Evolutionary conservation across 2,113 vertebrate species (phyloP), one percentile per base, ranked within the genome.

Genomic region (Agelaius tricolor): DNA sequence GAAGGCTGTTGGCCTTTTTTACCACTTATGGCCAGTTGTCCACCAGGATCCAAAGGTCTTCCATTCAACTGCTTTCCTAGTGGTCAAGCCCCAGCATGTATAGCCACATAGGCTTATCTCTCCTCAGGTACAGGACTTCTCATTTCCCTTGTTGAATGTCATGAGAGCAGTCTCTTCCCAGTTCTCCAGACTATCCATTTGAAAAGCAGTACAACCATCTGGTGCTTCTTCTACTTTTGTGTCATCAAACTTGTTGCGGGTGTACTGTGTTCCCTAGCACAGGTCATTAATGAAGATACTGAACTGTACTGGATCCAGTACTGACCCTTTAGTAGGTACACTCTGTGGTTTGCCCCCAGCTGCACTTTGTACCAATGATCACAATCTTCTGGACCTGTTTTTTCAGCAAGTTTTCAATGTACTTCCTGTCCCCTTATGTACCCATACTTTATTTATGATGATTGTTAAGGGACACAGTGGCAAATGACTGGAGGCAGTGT

Each of bases 31-130:
- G 15, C 10, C 46, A n/a, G 19, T 5, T 78, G 15, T 61, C 41
- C 33, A 31, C 23, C 28, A 85, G 30, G 41, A 66, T 59, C 6
- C 39, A 17, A 73, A 49, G 24, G 30, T 51, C 26, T 43, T 78
- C 21, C 2, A 4, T 35, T 78, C 16, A 62, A 27, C 21, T 78
- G 15, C 15, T 71, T 85, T 82, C 37, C 30, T 20, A 8, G 43
- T 12, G 6, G 7, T 51, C 54, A 68, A 2, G 4, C 2, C 2
- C 7, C 15, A 37, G 11, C 0, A 0, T 55, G 13, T 6, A 13
- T 2, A 41, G 30, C 2, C 51, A 18, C 23, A 18, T 13, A 31
- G 22, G 5, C 13, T 55, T 59, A 19, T 57, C 58, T 31, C 23
- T 66, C 12, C 11, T 2, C 26, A 54, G 7, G 7, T 83, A 18